phyloP scores from a whole-genome alignment of 2,797 vertebrate species.

The Buphagus erythrorhynchus region DNA sequence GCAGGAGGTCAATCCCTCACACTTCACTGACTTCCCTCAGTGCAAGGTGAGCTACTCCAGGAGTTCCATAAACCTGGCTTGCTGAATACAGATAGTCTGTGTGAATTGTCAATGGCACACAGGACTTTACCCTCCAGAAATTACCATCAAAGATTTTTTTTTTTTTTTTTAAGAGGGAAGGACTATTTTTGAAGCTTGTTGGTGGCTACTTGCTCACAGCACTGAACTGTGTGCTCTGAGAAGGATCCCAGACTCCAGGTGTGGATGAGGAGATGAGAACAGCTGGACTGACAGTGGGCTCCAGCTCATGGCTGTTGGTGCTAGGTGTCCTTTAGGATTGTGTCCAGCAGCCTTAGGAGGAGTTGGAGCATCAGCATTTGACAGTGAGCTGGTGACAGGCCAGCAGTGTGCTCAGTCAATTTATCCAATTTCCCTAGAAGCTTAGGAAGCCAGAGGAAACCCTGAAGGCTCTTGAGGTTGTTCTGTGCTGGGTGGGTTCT shows the following conservation, averaged over 20 bases:
- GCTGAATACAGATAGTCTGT: conserved; percentile 37
- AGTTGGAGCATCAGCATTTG: not conserved
- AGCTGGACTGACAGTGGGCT: not conserved
- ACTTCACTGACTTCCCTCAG: not conserved
- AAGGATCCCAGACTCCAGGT: not conserved
- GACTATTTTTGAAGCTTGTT: not conserved
- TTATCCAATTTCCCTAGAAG: not conserved
- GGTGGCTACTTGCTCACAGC: not conserved
- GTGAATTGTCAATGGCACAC: not conserved
- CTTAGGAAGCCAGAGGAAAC: not conserved
- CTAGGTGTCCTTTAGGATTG: not conserved
- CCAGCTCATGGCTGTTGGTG: not conserved
- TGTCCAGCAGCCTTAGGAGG: not conserved
- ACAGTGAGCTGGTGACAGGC: not conserved
- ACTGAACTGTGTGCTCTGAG: not conserved
- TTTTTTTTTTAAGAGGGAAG: not conserved
- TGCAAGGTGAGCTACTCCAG: not conserved
- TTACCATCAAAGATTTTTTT: not conserved
- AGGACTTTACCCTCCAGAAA: not conserved
- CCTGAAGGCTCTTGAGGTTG: not conserved
- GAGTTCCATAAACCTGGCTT: not conserved
- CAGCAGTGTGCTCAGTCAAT: not conserved
- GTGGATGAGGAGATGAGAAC: not conserved
- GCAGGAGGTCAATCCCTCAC: conserved; percentile 31
- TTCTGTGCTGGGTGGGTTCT: not conserved